These are phyloP conservation scores for Discoglossus pictus DNA, from an alignment of 2,797 vertebrate genomes.

Conservation along the genomic window DNA sequence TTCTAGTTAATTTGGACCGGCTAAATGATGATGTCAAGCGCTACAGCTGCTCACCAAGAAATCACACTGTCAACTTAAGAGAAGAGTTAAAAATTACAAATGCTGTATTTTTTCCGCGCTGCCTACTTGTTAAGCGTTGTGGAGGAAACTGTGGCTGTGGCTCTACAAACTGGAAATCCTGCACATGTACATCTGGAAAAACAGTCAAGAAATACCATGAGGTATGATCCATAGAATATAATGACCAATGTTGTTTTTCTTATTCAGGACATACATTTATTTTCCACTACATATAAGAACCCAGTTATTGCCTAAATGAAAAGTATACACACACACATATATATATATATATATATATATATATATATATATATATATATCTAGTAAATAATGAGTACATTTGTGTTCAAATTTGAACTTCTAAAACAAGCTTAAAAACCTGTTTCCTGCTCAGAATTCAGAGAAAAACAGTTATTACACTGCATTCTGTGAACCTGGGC, in stretches of 20 bases:
- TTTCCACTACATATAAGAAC: background rate
- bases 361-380: too few relatives aligned
- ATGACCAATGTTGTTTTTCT: background rate
- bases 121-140: conserved; percentile 91
- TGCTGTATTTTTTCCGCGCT: conserved; percentile 92
- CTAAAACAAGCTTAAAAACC: too few relatives aligned
- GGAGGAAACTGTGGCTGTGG: conserved; percentile 94
- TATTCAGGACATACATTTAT: too few relatives aligned
- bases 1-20: conserved; percentile 89
- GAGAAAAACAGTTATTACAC: too few relatives aligned
- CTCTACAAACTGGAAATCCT: conserved; percentile 83
- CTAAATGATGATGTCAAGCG: conserved; percentile 90
- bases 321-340: too few relatives aligned
- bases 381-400: too few relatives aligned
- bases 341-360: too few relatives aligned
- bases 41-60: conserved; percentile 94
- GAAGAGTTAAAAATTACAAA: conserved; percentile 87
- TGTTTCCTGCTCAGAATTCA: too few relatives aligned
- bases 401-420: too few relatives aligned
- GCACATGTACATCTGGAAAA: conserved; percentile 82
- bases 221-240: conserved; percentile 72
- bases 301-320: too few relatives aligned
- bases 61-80: conserved; percentile 91
- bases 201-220: conserved; percentile 86
- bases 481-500: too few relatives aligned